These are phyloP conservation scores for Notocelia uddmanniana DNA, from an alignment of 2,888 invertebrate species.

Conservation along the genomic window DNA sequence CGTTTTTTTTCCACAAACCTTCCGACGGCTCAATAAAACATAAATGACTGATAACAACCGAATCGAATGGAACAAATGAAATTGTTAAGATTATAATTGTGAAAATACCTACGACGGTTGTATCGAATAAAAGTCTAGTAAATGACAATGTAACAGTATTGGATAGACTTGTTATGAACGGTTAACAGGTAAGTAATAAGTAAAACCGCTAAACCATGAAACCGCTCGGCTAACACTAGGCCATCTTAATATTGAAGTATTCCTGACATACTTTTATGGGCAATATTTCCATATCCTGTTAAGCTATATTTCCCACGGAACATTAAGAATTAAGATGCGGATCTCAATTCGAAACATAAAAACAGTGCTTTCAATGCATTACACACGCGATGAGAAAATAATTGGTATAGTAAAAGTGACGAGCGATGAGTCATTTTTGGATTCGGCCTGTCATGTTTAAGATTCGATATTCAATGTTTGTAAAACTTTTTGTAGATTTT, in stretches of 20 bases:
- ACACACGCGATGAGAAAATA: constrained; percentile 38
- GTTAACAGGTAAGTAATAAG: constrained; percentile 38
- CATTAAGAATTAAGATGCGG: constrained; percentile 20
- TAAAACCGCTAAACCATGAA: constrained; percentile 44
- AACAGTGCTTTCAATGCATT: constrained; percentile 44
- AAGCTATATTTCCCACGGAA: constrained; percentile 16
- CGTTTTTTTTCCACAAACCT: constrained; percentile 52
- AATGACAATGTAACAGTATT: constrained; percentile 16
- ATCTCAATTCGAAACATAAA: constrained; percentile 26
- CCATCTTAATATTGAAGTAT: constrained; percentile 5
- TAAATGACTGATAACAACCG: not conserved
- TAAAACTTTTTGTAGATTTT: not conserved
- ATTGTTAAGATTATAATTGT: not conserved
- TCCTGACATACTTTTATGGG: constrained; percentile 30
- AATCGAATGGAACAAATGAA: not conserved
- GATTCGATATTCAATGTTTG: not conserved
- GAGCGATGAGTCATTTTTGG: constrained; percentile 50
- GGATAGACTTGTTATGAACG: constrained; percentile 33
- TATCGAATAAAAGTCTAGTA: not conserved
- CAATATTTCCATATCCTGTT: constrained; percentile 22
- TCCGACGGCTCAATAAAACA: not conserved
- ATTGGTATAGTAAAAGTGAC: constrained; percentile 48
- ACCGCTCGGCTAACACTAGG: constrained; percentile 33
- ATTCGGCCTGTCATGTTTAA: not conserved
- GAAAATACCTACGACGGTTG: not conserved